Conservation (phyloP, 2,113 vertebrate species). For the Pollachius pollachius region DNA sequence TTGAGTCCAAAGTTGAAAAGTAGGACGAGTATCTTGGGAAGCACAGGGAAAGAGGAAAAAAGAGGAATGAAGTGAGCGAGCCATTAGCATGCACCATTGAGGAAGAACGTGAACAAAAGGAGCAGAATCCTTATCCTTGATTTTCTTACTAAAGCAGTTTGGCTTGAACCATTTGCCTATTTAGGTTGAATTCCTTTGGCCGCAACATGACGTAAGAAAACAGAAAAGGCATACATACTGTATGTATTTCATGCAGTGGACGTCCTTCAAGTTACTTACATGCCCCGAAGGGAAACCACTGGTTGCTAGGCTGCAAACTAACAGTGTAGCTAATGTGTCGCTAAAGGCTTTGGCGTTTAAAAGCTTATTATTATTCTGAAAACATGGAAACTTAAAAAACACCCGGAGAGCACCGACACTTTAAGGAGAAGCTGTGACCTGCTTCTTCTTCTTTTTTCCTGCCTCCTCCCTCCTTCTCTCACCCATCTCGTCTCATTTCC, state of each 20-base stretch:
- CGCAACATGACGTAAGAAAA: background rate
- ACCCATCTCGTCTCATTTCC: no score
- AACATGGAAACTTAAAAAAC: background rate
- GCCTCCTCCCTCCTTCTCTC: background rate
- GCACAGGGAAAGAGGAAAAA: background rate
- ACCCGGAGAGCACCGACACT: background rate
- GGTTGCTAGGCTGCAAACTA: slow-evolving; percentile 25
- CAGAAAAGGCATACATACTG: background rate
- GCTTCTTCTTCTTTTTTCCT: background rate
- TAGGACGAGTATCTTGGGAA: slow-evolving; percentile 6
- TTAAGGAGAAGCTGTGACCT: background rate
- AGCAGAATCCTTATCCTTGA: background rate
- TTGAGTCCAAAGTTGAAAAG: slow-evolving; percentile 18
- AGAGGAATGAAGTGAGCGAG: background rate
- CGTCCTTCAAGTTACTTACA: background rate
- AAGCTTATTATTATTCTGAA: no score
- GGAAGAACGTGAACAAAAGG: background rate
- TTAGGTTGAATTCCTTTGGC: no score
- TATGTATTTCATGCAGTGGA: background rate
- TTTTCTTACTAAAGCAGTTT: background rate
- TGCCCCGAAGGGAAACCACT: slow-evolving; percentile 7
- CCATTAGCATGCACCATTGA: no score
- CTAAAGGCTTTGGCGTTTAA: background rate
- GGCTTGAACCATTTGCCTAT: background rate
- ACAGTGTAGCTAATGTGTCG: slow-evolving; percentile 17